Evolutionary conservation across 2,888 invertebrate species (phyloP).

Genomic region (Pheosia tremula): DNA sequence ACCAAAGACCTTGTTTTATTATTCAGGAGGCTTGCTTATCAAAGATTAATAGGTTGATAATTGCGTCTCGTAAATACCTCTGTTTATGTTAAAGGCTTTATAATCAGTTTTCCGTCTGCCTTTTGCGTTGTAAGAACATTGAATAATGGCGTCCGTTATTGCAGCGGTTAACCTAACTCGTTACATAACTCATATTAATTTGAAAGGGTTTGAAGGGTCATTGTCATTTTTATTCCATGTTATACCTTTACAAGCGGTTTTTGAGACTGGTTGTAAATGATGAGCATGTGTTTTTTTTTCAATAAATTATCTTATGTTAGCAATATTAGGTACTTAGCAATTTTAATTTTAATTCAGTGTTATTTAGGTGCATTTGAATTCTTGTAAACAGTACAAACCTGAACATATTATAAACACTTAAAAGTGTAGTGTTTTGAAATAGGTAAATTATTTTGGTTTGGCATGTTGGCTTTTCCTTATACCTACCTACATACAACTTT

Average conservation of each 20-base stretch:
- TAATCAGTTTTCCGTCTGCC: slow-evolving; percentile 21
- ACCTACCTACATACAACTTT: too few relatives aligned
- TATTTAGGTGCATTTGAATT: too few relatives aligned
- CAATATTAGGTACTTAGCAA: too few relatives aligned
- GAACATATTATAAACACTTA: too few relatives aligned
- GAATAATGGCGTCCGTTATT: slow-evolving; percentile 28
- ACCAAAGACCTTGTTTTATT: background rate
- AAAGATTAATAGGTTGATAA: slow-evolving; percentile 4
- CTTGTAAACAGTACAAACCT: too few relatives aligned
- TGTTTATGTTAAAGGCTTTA: slow-evolving; percentile 24
- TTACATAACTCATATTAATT: slow-evolving; percentile 30
- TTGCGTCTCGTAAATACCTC: slow-evolving; percentile 17
- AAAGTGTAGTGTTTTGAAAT: too few relatives aligned
- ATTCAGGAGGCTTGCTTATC: background rate
- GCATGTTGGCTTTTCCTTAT: too few relatives aligned
- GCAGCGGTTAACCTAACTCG: slow-evolving; percentile 23
- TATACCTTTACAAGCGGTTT: slow-evolving; percentile 12
- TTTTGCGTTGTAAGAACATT: slow-evolving; percentile 12
- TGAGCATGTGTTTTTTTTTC: slow-evolving; percentile 2
- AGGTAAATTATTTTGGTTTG: too few relatives aligned
- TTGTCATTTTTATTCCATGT: background rate
- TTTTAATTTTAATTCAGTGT: too few relatives aligned
- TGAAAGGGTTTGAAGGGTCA: slow-evolving; percentile 3
- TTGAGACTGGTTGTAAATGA: slow-evolving; percentile 13
- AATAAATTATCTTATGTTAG: background rate